Evolutionary conservation across 92 coral and sea anemone genomes (phyloP), one percentile per base, ranked within the genome.

Genomic region (Parazoanthus atlanticus): DNA sequence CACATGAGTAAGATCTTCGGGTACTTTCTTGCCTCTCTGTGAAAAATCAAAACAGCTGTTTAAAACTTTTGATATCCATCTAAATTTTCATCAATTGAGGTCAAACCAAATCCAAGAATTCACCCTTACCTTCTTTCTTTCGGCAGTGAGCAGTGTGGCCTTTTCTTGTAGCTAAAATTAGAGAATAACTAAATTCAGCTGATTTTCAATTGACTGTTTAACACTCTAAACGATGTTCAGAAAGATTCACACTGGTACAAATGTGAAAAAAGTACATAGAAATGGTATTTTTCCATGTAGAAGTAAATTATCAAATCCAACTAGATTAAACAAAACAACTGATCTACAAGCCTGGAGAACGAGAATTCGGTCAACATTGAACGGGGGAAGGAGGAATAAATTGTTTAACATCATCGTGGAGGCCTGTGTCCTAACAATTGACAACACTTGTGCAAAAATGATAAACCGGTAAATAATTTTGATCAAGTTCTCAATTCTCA

Each of bases 1-100:
- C 61, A 91, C 95, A 76, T 92, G 82, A 23, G 95, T 95, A 61
- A 97, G 93, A 76, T 96, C 98, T 85, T 97, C 99, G 78, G 99
- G 99, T 61, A 97, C 95, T 84, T 96, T 97, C 92, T 97, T 97
- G 87, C 99, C 99, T 94, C 99, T 94, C 99, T 97, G 86, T 49
- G 13, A 76, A 23, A 8, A 82, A 32, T 33, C 49, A 32, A 78
- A 41, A 61, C 47, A 41, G 17, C 1, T 41, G 29, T 17, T 23
- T 21, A 47, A 26, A 78, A 28, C 9, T 33, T 74, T n/a, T 26
- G 65, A 54, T 72, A 21, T 74, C 17, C 19, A 21, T n/a, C 43
- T 56, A 17, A 69, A 46, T 21, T 25, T 1, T 28, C 69, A 17
- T 15, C 6, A 52, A 56, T 11, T 38, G 72, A 38, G 43, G 9